Evolutionary conservation across 1,140 invertebrate genomes (phyloP).

Genomic region (Drosophila teissieri): DNA sequence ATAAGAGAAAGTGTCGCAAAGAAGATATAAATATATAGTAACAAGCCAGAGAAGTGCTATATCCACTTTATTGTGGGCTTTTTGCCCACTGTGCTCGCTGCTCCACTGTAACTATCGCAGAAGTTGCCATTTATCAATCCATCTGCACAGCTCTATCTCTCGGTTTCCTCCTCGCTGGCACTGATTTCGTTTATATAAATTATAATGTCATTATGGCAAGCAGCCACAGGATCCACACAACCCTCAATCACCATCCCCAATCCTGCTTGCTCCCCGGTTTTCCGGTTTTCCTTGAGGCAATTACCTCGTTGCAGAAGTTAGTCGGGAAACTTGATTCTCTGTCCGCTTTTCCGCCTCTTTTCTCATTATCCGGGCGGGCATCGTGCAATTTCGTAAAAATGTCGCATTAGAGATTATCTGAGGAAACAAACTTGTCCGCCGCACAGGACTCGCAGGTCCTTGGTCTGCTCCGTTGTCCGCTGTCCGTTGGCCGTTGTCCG

Average conservation of each 20-base stretch:
- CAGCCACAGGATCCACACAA: slow-evolving; percentile 54
- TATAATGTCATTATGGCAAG: slow-evolving; percentile 84
- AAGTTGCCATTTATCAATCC: slow-evolving; percentile 76
- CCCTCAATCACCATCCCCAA: slow-evolving; percentile 36
- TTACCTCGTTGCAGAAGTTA: slow-evolving; percentile 59
- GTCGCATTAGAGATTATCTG: slow-evolving; percentile 83
- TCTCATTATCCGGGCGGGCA: slow-evolving; percentile 73
- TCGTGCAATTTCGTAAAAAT: slow-evolving; percentile 83
- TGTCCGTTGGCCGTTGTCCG: neutral
- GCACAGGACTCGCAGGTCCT: slow-evolving; percentile 34
- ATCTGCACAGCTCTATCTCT: slow-evolving; percentile 33
- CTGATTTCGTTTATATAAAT: slow-evolving; percentile 84
- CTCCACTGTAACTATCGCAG: slow-evolving; percentile 44
- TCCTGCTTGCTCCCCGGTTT: slow-evolving; percentile 12
- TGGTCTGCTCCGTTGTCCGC: neutral
- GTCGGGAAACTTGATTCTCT: slow-evolving; percentile 50
- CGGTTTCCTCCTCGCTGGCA: slow-evolving; percentile 36
- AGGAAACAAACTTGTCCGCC: slow-evolving; percentile 77
- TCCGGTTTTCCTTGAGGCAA: slow-evolving; percentile 43
- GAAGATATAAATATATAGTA: neutral
- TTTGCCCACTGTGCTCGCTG: slow-evolving; percentile 7
- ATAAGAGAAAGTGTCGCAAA: neutral
- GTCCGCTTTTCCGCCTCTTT: slow-evolving; percentile 60
- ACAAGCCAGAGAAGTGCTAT: too few species aligned
- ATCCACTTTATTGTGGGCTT: neutral